Evolutionary conservation across 23 tunicate species (phyloP).

Genomic region (Aplidium turbinatum): DNA sequence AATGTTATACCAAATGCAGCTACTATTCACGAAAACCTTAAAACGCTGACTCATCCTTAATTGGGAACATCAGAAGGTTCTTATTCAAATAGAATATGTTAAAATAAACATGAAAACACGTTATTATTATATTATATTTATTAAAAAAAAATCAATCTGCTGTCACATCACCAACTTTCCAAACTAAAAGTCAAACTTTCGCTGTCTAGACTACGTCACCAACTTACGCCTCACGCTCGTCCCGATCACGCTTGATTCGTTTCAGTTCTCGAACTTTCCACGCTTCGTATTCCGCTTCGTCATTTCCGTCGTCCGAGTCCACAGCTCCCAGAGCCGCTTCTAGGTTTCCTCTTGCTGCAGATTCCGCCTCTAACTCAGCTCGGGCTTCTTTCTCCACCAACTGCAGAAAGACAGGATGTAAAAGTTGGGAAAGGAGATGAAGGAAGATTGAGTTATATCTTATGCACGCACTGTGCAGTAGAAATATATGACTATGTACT

Average conservation of each 20-base stretch:
- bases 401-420: too few species aligned
- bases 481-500: too few species aligned
- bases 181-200: neutral
- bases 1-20: too few species aligned
- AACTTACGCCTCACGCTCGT: slow-evolving; percentile 88
- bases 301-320: slow-evolving; percentile 94
- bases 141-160: neutral
- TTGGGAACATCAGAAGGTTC: too few species aligned
- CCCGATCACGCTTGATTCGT: slow-evolving; percentile 97
- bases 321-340: slow-evolving; percentile 65
- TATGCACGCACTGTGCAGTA: too few species aligned
- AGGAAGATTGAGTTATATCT: too few species aligned
- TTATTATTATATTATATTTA: too few species aligned
- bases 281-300: slow-evolving; percentile 96
- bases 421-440: too few species aligned
- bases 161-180: neutral
- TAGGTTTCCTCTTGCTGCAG: slow-evolving; percentile 45
- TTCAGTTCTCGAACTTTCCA: slow-evolving; percentile 99
- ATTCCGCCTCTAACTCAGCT: slow-evolving; percentile 77
- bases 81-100: too few species aligned
- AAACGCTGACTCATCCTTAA: too few species aligned
- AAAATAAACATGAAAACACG: too few species aligned
- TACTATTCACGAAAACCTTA: too few species aligned
- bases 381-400: slow-evolving; percentile 84
- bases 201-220: neutral